A percentile compares a stretch with the other conserved stretches of the same genome.
Conservation (phyloP, 2,113 vertebrate genomes). For the Hucho hucho region DNA sequence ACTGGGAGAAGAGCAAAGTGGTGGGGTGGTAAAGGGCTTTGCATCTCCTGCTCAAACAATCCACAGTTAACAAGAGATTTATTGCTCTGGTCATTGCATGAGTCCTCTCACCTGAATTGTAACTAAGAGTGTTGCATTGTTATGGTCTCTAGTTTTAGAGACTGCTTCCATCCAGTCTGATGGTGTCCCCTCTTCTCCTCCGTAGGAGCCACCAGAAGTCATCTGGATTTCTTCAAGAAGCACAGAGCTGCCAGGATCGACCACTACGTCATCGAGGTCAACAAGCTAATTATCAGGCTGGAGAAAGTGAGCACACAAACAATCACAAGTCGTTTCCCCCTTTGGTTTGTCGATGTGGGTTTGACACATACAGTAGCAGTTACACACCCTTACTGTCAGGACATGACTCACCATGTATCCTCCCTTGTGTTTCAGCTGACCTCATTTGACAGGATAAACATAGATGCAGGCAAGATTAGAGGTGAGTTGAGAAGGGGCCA, state of each 20-base stretch:
- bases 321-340: not conserved
- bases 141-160: not conserved
- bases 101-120: too few species aligned
- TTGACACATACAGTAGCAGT: not conserved
- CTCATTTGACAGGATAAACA: slow-evolving; percentile 89
- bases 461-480: slow-evolving; percentile 90
- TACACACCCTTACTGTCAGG: not conserved
- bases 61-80: too few species aligned
- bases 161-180: not conserved
- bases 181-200: slow-evolving; percentile 2
- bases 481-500: slow-evolving; percentile 71
- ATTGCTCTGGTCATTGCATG: too few species aligned
- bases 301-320: slow-evolving; percentile 83
- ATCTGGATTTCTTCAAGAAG: slow-evolving; percentile 91
- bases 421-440: slow-evolving; percentile 79
- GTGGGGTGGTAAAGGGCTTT: not conserved
- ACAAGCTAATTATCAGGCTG: slow-evolving; percentile 96
- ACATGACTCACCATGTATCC: not conserved
- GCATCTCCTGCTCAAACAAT: not conserved
- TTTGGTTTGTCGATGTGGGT: not conserved
- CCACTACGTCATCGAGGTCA: slow-evolving; percentile 97
- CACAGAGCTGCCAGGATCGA: slow-evolving; percentile 94
- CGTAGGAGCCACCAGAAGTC: slow-evolving; percentile 84
- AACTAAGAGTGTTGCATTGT: too few species aligned
- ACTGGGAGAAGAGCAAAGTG: not conserved